Conservation (phyloP, 2,113 vertebrate species). For the Scomber colias region DNA sequence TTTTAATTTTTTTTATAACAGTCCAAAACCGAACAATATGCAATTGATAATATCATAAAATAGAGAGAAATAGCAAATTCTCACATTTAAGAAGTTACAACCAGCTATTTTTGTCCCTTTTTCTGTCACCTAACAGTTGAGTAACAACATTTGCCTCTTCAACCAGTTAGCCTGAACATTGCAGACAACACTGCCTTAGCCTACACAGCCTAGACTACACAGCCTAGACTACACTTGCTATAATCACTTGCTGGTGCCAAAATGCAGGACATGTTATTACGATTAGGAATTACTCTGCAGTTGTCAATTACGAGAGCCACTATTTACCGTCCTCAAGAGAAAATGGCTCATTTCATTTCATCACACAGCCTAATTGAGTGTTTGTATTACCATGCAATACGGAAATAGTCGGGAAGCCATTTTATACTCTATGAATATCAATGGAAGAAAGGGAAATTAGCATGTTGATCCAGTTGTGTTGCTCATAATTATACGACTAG, state of each 20-base stretch:
- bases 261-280: conserved; percentile 64
- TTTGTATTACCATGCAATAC: conserved; percentile 71
- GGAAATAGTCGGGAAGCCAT: conserved; percentile 72
- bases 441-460: conserved; percentile 63
- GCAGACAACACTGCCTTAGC: conserved; percentile 23
- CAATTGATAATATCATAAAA: background rate
- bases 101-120: background rate
- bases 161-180: background rate
- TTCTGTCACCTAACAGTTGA: conserved; percentile 24
- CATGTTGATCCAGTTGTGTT: conserved; percentile 50
- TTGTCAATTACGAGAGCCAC: conserved; percentile 75
- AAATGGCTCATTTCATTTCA: conserved; percentile 81
- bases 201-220: background rate
- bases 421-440: conserved; percentile 73
- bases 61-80: background rate
- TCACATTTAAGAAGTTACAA: background rate
- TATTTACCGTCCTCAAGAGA: conserved; percentile 78
- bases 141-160: conserved; percentile 14
- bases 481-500: conserved; percentile 50
- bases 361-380: conserved; percentile 79
- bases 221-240: conserved; percentile 9
- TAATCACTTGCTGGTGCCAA: conserved; percentile 45
- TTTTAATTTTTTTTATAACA: too few species aligned
- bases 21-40: background rate
- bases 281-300: conserved; percentile 71